These are phyloP conservation scores for Diplosoma virens DNA, from an alignment of 23 tunicate genomes.

Conservation along the genomic window DNA sequence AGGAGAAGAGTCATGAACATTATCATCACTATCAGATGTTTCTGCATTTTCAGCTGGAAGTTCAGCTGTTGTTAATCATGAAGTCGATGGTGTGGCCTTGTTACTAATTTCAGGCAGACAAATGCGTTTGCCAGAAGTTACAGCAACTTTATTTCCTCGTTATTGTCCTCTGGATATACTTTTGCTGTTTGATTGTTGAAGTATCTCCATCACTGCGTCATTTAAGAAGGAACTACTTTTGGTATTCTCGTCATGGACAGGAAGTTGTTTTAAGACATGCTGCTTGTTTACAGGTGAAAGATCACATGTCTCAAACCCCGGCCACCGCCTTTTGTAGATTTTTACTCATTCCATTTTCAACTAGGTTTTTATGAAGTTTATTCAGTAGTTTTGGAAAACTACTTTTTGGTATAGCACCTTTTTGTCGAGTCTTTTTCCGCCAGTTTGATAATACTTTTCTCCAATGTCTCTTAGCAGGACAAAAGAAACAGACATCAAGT, in stretches of 20 bases:
- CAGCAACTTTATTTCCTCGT: slow-evolving; percentile 1
- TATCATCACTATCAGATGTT: too few species aligned
- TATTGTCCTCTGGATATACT: background rate
- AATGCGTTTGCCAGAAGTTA: slow-evolving; percentile 2
- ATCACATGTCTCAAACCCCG: slow-evolving; percentile 6
- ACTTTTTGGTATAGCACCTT: slow-evolving; percentile 2
- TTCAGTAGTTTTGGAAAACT: background rate
- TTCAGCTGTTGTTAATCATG: too few species aligned
- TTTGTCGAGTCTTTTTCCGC: slow-evolving; percentile 3
- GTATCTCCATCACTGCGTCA: slow-evolving; percentile 5
- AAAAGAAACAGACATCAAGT: slow-evolving; percentile 20
- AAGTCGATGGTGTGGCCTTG: too few species aligned
- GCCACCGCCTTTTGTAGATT: background rate
- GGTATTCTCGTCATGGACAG: too few species aligned
- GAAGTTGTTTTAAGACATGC: slow-evolving; percentile 15
- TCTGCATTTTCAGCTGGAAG: too few species aligned
- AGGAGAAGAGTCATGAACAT: too few species aligned
- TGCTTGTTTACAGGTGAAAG: slow-evolving; percentile 19
- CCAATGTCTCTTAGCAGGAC: slow-evolving; percentile 18
- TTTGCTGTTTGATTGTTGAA: slow-evolving; percentile 1
- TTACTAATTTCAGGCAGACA: too few species aligned
- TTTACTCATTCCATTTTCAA: background rate
- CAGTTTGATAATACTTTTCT: slow-evolving; percentile 3
- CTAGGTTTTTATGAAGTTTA: background rate
- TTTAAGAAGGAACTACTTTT: too few species aligned